Base-by-base conservation (phyloP, 2,113 vertebrate genomes). In the Trachemys scripta region DNA sequence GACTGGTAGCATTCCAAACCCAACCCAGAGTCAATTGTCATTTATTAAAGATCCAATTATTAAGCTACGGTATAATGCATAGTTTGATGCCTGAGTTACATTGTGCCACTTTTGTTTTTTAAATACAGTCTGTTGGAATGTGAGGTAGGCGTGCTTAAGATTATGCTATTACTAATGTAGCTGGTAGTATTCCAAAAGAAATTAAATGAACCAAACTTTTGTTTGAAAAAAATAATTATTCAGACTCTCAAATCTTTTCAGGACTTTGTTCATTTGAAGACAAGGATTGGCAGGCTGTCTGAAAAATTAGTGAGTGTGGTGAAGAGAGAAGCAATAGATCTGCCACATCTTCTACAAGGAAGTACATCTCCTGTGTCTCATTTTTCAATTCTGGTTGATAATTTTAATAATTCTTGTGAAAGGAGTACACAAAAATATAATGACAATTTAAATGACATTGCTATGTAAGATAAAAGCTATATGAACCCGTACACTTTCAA, bases 321-420 rank as follows among this genome's bases (percentile, higher is more conserved):
- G 90, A 96, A 95, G 79, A 89, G 82, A 89, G 92, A 95, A 91
- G 65, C 88, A 82, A 92, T 94, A 84, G 79, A 95, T 92, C 54
- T 86, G 91, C 91, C 85, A 54, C 45, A 95, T 92, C 54, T 86
- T 92, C 91, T 88, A 54, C 49, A 59, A 78, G 80, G 95, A 95
- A 90, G 45, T 88, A 38, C 91, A 90, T 80, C 53, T 96, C 25
- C 13, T 75, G 2, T 82, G 35, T 92, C 89, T 95, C 65, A 38
- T 95, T 98, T 97, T 96, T 96, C 65, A 92, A 92, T 89, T 96
- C 85, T 88, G 47, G 65, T 90, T 97, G 90, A 94, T 94, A 96
- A 95, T 80, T 80, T 76, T 88, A 86, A 88, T 95, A 88, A 96
- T 95, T 97, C 57, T 92, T 31, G 51, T 90, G 72, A 96, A 94